phyloP scores from a whole-genome alignment of 2,797 vertebrate genomes.

The Uromys caudimaculatus region DNA sequence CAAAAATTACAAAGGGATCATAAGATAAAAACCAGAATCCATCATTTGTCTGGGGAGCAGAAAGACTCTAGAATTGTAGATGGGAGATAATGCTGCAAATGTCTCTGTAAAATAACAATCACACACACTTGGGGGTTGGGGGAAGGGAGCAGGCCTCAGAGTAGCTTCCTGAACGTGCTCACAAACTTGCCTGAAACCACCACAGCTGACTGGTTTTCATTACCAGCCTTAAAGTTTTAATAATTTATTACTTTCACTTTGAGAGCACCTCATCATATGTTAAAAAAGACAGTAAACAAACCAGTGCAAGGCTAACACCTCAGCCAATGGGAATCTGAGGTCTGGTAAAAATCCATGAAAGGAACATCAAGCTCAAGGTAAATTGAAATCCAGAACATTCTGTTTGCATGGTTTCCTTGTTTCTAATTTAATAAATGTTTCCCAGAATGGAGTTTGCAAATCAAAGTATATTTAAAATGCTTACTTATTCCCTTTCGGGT shows the following conservation, averaged over 20 bases:
- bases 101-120: neutral
- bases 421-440: constrained; percentile 84
- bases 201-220: neutral
- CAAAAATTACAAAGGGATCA: neutral
- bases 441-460: constrained; percentile 80
- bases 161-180: neutral
- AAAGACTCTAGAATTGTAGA: neutral
- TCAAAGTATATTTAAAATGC: constrained; percentile 79
- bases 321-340: constrained; percentile 27
- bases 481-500: constrained; percentile 83
- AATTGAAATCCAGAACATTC: constrained; percentile 72
- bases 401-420: constrained; percentile 66
- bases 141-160: neutral
- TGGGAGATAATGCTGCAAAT: neutral
- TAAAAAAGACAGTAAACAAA: neutral
- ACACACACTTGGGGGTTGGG: neutral
- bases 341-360: constrained; percentile 58
- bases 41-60: neutral
- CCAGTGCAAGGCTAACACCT: constrained; percentile 47
- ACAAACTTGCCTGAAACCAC: neutral
- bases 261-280: neutral
- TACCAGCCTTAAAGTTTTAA: constrained; percentile 35
- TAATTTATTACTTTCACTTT: constrained; percentile 59
- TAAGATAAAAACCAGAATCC: neutral
- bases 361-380: constrained; percentile 64